Evolutionary conservation across 2,797 vertebrate genomes (phyloP), one percentile per base, ranked within the genome.

Genomic region (Lepidocolaptes lacrymiger): DNA sequence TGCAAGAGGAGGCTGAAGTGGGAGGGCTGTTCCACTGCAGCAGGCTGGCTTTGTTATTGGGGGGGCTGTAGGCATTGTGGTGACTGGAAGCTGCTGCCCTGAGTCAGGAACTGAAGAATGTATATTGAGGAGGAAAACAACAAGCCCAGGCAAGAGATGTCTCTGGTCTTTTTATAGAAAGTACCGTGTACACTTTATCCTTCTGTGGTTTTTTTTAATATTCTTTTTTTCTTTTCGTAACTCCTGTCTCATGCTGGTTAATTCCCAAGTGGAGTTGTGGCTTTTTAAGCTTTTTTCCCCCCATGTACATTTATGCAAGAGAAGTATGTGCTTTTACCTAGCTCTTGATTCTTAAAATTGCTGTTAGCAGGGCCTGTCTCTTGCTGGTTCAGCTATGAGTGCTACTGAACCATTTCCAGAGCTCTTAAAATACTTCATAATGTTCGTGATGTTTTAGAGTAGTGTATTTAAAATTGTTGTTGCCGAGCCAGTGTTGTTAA

Each of bases 41-140:
- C 13, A n/a, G 36, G 24, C 61, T 72, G 61, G 22, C 14, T 22
- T 44, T 90, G 76, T 0, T 0, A 9, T 39, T 0, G 1, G 16
- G n/a, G n/a, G n/a, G 10, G 10, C 28, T 7, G 2, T 14, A 9
- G 44, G 58, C 9, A 4, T 39, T 20, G 20, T 17, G 2, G 32
- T 14, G 34, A 61, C 46, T 63, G 55, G 36, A 72, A 83, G 69
- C 8, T 64, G 41, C 37, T 2, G 3, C 37, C 39, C 61, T 27
- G 24, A 78, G 73, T 49, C 28, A 36, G 62, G 79, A 92, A 46
- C 61, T 22, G 3, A 92, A 69, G 36, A 39, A 19, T 62, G 10
- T 72, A 2, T 51, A 34, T 49, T 41, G 75, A 94, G 72, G 32
- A 76, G 54, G 66, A 73, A 56, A 83, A 19, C 2, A 6, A 52